Conservation (phyloP, 2,113 vertebrate genomes). For the Oryzias celebensis region DNA sequence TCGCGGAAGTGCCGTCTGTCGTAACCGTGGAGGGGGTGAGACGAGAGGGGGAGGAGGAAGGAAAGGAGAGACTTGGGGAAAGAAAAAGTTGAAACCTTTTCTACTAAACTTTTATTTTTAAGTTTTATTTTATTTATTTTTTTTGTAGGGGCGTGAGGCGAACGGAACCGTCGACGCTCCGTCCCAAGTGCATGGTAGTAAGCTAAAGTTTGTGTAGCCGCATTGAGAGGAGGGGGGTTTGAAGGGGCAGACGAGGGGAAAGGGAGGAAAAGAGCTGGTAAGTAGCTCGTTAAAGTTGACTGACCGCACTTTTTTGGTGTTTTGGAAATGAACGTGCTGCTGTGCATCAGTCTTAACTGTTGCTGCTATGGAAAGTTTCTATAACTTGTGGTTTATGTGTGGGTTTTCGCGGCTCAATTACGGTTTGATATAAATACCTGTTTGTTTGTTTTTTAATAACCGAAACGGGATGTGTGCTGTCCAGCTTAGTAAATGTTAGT, state of each 20-base stretch:
- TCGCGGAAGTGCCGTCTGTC: conserved; percentile 76
- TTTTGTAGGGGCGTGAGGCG: not conserved
- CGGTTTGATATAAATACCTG: not conserved
- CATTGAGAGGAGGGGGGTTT: conserved; percentile 23
- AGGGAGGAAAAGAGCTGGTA: conserved; percentile 70
- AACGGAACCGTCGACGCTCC: conserved; percentile 1
- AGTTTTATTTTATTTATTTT: not conserved
- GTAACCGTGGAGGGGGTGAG: conserved; percentile 46
- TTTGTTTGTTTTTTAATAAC: not conserved
- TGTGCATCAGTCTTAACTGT: conserved; percentile 5
- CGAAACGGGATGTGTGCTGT: too few species aligned
- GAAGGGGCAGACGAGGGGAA: conserved; percentile 44
- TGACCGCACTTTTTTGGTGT: conserved; percentile 39
- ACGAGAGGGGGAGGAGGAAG: conserved; percentile 43
- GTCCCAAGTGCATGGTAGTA: conserved; percentile 24
- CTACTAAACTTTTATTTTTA: conserved; percentile 20
- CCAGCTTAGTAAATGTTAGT: too few species aligned
- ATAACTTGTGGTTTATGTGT: not conserved
- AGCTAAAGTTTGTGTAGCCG: conserved; percentile 26
- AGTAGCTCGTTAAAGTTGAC: conserved; percentile 68
- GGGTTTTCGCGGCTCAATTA: not conserved
- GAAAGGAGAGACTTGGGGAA: conserved; percentile 51
- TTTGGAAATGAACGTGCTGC: conserved; percentile 1
- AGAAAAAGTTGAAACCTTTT: conserved; percentile 56
- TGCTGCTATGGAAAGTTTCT: not conserved